These are phyloP conservation scores for Furcifer pardalis DNA, from an alignment of 2,797 vertebrate species.

Conservation along the genomic window DNA sequence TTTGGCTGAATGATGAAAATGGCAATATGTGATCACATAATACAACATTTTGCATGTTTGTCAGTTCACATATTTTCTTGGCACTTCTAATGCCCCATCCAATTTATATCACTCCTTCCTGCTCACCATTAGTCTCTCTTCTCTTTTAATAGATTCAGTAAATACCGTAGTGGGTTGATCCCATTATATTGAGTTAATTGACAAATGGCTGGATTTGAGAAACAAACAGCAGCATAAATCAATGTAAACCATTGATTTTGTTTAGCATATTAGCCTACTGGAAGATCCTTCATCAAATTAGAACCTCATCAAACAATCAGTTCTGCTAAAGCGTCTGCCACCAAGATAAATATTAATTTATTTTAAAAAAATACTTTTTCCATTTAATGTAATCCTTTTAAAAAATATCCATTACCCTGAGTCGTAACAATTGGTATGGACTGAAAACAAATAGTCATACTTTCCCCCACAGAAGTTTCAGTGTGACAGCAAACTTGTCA, in stretches of 20 bases:
- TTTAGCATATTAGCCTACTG: constrained; percentile 43
- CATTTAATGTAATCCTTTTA: constrained; percentile 40
- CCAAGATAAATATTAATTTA: constrained; percentile 48
- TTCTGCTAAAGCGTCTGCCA: constrained; percentile 41
- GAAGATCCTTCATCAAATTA: constrained; percentile 61
- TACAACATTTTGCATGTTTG: background rate
- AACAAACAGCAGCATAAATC: constrained; percentile 48
- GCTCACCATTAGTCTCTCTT: background rate
- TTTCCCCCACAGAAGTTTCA: background rate
- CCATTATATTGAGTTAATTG: constrained; percentile 39
- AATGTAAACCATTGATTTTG: constrained; percentile 49
- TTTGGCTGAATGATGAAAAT: background rate
- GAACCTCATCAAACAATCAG: constrained; percentile 44
- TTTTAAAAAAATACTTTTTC: constrained; percentile 49
- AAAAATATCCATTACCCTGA: background rate
- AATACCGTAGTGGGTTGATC: constrained; percentile 29
- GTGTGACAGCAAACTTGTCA: background rate
- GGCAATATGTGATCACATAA: background rate
- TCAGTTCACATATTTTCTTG: constrained; percentile 1
- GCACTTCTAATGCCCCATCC: background rate
- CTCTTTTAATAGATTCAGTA: constrained; percentile 42
- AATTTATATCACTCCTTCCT: background rate
- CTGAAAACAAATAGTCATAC: background rate
- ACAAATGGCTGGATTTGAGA: constrained; percentile 47
- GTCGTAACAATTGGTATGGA: background rate